These are phyloP conservation scores for Nylanderia fulva DNA, from an alignment of 1,140 invertebrate genomes.

Conservation along the genomic window DNA sequence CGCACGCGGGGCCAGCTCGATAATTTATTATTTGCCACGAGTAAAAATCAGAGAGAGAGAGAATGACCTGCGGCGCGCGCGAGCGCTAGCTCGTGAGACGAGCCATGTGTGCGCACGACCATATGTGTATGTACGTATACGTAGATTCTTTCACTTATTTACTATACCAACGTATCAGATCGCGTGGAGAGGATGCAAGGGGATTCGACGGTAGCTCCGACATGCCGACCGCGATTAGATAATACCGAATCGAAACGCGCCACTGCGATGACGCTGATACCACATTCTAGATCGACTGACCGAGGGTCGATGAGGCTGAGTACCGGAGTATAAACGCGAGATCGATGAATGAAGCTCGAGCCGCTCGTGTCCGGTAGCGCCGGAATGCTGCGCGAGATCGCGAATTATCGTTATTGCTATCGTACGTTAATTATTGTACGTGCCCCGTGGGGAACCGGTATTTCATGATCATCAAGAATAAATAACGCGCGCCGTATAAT, in stretches of 20 bases:
- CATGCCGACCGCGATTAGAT: constrained; percentile 69
- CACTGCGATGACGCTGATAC: constrained; percentile 48
- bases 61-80: constrained; percentile 67
- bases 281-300: neutral
- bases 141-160: neutral
- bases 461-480: constrained; percentile 77
- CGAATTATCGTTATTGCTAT: constrained; percentile 77
- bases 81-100: neutral
- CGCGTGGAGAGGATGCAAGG: neutral
- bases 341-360: constrained; percentile 72
- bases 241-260: constrained; percentile 62
- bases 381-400: constrained; percentile 73
- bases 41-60: constrained; percentile 71
- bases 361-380: constrained; percentile 66
- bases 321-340: constrained; percentile 33
- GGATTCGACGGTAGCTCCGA: constrained; percentile 42
- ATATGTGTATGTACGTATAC: neutral
- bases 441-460: constrained; percentile 71
- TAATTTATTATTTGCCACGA: constrained; percentile 77
- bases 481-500: constrained; percentile 74
- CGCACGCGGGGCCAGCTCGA: constrained; percentile 70
- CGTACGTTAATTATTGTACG: constrained; percentile 76
- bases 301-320: neutral
- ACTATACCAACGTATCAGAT: neutral
- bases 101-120: neutral